Evolutionary conservation across 2,797 vertebrate species (phyloP).

Genomic region (Lithobates sylvaticus): DNA sequence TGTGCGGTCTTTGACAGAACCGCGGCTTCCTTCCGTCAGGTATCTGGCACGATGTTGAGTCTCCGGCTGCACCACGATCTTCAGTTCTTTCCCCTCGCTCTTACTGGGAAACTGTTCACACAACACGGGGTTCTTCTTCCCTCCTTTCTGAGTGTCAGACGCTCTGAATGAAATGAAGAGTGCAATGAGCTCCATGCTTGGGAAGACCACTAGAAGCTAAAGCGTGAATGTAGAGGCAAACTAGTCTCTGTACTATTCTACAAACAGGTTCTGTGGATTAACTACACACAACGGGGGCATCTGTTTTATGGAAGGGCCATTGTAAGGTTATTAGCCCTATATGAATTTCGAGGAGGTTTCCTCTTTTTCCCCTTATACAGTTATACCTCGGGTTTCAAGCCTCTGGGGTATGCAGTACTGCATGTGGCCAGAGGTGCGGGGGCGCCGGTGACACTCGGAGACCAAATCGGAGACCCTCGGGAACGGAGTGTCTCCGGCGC

Average conservation of each 20-base stretch:
- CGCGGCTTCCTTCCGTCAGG: conserved; percentile 96
- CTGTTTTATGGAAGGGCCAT: neutral
- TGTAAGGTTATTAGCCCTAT: neutral
- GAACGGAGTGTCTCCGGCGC: no score
- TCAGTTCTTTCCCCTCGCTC: conserved; percentile 94
- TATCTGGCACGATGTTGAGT: conserved; percentile 97
- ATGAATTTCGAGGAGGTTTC: no score
- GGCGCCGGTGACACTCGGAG: no score
- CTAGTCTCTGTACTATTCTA: neutral
- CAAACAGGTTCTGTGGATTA: neutral
- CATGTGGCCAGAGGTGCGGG: no score
- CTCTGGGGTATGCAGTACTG: no score
- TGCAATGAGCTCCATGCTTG: neutral
- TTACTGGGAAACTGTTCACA: conserved; percentile 91
- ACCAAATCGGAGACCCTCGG: no score
- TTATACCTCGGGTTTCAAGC: no score
- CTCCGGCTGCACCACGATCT: conserved; percentile 95
- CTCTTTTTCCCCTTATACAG: no score
- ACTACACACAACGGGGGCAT: neutral
- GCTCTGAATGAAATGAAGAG: conserved; percentile 71
- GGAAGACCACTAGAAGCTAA: neutral
- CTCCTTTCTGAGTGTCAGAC: conserved; percentile 79
- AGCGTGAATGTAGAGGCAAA: neutral
- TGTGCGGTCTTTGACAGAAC: conserved; percentile 95
- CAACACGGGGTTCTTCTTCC: conserved; percentile 88